phyloP scores from a whole-genome alignment of 2,113 vertebrate genomes.

The Paradoxurus hermaphroditus region DNA sequence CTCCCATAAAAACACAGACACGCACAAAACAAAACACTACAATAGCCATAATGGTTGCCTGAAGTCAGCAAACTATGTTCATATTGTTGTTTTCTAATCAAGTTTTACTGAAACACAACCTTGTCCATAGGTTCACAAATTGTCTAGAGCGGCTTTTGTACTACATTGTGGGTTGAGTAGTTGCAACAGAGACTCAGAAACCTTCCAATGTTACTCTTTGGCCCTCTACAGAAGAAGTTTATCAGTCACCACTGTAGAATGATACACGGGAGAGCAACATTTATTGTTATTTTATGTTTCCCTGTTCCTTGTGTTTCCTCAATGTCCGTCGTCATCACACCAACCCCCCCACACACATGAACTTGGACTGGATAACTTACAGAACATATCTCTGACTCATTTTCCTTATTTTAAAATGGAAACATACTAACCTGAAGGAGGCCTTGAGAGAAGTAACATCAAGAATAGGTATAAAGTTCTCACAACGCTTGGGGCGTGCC shows the following conservation, averaged over 20 bases:
- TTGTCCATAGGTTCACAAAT: not conserved
- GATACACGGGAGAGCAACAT: not conserved
- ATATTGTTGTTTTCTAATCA: not conserved
- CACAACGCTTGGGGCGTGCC: not conserved
- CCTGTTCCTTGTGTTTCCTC: not conserved
- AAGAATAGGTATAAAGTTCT: not conserved
- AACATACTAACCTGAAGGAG: not conserved
- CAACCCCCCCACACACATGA: no score
- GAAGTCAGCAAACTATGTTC: not conserved
- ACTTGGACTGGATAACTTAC: no score
- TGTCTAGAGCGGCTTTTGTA: not conserved
- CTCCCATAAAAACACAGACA: not conserved
- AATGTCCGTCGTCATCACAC: no score
- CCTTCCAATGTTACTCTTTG: not conserved
- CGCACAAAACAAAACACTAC: not conserved
- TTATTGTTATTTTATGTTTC: not conserved
- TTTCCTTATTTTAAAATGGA: not conserved
- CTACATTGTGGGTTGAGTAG: not conserved
- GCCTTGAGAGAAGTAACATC: not conserved
- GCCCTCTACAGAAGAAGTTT: not conserved
- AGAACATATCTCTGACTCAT: not conserved
- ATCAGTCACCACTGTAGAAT: not conserved
- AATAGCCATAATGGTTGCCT: no score
- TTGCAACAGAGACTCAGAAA: not conserved
- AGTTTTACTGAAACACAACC: not conserved